Conservation (phyloP, 2,888 invertebrate genomes). For the Dichetophora obliterata region DNA sequence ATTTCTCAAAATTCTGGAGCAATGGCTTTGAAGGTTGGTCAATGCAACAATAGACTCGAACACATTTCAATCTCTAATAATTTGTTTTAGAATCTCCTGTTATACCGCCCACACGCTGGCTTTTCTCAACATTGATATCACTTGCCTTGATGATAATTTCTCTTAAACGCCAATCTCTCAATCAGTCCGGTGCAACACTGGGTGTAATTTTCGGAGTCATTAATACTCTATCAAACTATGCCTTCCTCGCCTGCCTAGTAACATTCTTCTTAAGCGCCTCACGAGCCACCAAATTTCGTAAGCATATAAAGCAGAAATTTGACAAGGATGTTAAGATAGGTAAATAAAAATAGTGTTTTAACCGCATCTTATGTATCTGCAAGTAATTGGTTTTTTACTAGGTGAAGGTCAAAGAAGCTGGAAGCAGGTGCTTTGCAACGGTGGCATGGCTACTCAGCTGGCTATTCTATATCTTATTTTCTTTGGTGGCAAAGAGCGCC, state of each 20-base stretch:
- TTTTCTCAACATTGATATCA: slow-evolving; percentile 71
- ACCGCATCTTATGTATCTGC: too few species aligned
- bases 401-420: slow-evolving; percentile 87
- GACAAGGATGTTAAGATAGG: slow-evolving; percentile 87
- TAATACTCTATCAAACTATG: slow-evolving; percentile 82
- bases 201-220: slow-evolving; percentile 82
- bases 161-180: slow-evolving; percentile 77
- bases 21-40: slow-evolving; percentile 72
- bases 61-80: neutral
- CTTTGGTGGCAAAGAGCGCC: slow-evolving; percentile 81
- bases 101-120: slow-evolving; percentile 67
- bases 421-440: slow-evolving; percentile 91
- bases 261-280: slow-evolving; percentile 86
- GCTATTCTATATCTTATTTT: slow-evolving; percentile 84
- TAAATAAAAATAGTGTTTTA: slow-evolving; percentile 62
- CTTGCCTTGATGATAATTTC: slow-evolving; percentile 78
- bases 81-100: slow-evolving; percentile 56
- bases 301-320: slow-evolving; percentile 76
- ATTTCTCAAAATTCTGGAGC: slow-evolving; percentile 75
- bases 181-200: slow-evolving; percentile 78
- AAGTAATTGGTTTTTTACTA: slow-evolving; percentile 59
- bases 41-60: neutral
- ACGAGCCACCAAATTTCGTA: slow-evolving; percentile 83
- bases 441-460: slow-evolving; percentile 85
- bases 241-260: slow-evolving; percentile 80